A percentile compares a stretch with the other conserved stretches of the same genome.
Evolutionary conservation across 2,797 vertebrate species (phyloP).

Genomic region (Rhabdomys pumilio): DNA sequence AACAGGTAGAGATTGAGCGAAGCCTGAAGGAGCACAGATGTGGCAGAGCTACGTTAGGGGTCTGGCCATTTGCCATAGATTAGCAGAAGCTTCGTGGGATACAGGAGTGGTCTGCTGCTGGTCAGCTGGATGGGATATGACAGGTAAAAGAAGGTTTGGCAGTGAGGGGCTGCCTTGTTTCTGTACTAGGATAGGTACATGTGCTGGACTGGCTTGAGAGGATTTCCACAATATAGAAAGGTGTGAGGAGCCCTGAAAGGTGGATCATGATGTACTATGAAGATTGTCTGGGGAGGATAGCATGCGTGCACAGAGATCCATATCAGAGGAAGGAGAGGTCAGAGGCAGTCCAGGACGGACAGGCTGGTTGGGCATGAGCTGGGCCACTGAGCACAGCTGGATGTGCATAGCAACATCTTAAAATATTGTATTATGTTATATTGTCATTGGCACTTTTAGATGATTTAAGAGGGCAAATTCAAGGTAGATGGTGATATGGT

Average conservation of each 20-base stretch:
- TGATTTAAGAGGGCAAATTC: constrained; percentile 19
- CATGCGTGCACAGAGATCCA: too few relatives aligned
- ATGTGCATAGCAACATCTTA: background rate
- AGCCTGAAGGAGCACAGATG: background rate
- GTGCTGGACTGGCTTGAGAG: background rate
- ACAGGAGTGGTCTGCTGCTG: background rate
- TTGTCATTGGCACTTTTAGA: background rate
- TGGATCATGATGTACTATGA: background rate
- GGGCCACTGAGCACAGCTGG: background rate
- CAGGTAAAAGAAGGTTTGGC: background rate
- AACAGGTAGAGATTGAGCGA: background rate
- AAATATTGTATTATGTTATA: constrained; percentile 1
- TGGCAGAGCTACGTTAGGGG: background rate
- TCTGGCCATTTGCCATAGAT: background rate
- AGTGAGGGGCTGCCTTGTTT: background rate
- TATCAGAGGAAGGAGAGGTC: background rate
- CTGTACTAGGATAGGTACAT: background rate
- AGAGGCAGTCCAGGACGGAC: background rate
- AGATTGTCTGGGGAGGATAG: background rate
- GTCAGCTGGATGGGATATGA: background rate
- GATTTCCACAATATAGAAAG: background rate
- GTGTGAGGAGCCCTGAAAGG: too few relatives aligned
- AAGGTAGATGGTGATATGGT: background rate
- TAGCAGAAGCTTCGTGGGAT: background rate
- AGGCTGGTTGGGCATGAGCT: background rate